Evolutionary conservation across 2,888 invertebrate species (phyloP).

Genomic region (Byasa hedistus): DNA sequence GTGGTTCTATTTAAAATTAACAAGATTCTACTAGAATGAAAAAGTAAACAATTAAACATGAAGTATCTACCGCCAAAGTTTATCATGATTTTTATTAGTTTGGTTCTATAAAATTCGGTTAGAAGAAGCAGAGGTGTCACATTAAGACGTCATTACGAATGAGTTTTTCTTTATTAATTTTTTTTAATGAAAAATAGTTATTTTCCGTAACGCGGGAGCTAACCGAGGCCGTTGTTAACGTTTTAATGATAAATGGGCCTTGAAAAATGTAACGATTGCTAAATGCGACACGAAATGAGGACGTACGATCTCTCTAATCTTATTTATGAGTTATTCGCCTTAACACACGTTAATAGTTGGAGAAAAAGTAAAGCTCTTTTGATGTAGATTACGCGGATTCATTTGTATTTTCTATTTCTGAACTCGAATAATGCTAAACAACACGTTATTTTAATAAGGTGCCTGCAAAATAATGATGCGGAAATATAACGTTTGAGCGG

Average conservation of each 20-base stretch:
- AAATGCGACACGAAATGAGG: conserved; percentile 70
- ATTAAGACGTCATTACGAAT: conserved; percentile 35
- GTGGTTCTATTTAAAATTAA: conserved; percentile 2
- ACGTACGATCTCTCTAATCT: conserved; percentile 59
- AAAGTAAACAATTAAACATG: conserved; percentile 23
- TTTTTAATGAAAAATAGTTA: conserved; percentile 42
- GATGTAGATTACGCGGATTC: conserved; percentile 69
- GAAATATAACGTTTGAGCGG: conserved; percentile 48
- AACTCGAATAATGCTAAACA: conserved; percentile 49
- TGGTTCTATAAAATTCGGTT: conserved; percentile 46
- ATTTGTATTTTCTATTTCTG: conserved; percentile 58
- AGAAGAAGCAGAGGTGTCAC: conserved; percentile 32
- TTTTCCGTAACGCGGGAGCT: conserved; percentile 42
- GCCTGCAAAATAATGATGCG: conserved; percentile 44
- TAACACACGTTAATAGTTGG: conserved; percentile 67
- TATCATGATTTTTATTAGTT: conserved; percentile 46
- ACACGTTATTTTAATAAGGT: conserved; percentile 56
- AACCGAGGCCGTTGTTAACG: conserved; percentile 56
- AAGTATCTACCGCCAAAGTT: conserved; percentile 7
- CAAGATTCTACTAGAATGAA: not conserved
- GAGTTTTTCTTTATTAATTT: conserved; percentile 40
- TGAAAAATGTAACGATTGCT: conserved; percentile 66
- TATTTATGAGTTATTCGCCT: conserved; percentile 70
- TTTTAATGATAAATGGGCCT: conserved; percentile 68
- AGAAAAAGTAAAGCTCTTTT: conserved; percentile 62